phyloP scores from a whole-genome alignment of 2,888 invertebrate species.

The Girardia tigrina region DNA sequence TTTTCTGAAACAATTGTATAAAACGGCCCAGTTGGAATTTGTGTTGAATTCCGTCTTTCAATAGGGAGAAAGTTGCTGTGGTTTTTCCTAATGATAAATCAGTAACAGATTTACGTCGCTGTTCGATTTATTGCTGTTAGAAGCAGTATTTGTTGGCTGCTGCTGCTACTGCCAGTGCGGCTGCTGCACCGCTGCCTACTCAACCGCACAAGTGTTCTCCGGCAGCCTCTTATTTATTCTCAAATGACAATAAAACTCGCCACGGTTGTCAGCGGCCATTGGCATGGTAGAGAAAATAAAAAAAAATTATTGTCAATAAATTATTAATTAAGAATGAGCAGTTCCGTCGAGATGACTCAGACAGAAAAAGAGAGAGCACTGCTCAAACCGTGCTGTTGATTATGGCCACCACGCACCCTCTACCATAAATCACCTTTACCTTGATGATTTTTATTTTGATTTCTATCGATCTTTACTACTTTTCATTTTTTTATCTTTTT shows the following conservation, averaged over 20 bases:
- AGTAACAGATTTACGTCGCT: neutral
- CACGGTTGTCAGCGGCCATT: conserved; percentile 23
- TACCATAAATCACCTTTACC: too few species aligned
- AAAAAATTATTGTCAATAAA: conserved; percentile 17
- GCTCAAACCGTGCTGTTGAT: too few species aligned
- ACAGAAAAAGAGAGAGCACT: too few species aligned
- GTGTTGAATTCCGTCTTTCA: neutral
- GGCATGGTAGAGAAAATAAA: neutral
- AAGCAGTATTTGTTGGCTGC: neutral
- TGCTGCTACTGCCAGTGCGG: neutral
- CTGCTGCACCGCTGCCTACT: neutral
- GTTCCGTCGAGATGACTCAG: conserved; percentile 16
- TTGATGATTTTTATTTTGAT: neutral
- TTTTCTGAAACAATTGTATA: too few species aligned
- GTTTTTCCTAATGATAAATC: neutral
- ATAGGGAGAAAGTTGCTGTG: neutral
- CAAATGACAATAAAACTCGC: conserved; percentile 1
- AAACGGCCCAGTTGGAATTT: neutral
- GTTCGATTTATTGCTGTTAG: conserved; percentile 13
- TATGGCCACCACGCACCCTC: neutral
- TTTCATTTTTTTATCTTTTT: neutral
- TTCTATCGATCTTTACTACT: neutral
- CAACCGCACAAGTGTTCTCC: neutral
- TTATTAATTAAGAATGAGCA: conserved; percentile 1
- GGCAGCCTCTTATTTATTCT: neutral